These are phyloP conservation scores for Scaptomyza pallida DNA, from an alignment of 1,140 invertebrate species.

Conservation along the genomic window DNA sequence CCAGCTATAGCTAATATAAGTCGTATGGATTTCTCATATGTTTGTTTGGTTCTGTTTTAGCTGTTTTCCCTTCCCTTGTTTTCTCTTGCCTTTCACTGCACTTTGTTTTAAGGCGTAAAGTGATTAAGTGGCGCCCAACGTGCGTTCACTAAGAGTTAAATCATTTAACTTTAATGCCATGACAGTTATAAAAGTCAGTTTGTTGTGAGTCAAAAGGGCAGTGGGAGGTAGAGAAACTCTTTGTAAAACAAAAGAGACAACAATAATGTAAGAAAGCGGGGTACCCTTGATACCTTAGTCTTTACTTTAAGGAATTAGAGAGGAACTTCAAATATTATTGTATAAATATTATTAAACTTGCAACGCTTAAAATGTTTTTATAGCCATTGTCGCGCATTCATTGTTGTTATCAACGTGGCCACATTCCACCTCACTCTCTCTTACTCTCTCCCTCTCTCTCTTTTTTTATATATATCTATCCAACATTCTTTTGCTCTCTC, in stretches of 20 bases:
- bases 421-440: constrained; percentile 9
- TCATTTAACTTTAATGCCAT: too few species aligned
- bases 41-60: constrained; percentile 1
- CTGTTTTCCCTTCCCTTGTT: neutral
- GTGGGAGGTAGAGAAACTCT: neutral
- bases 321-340: constrained; percentile 17
- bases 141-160: neutral
- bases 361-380: constrained; percentile 43
- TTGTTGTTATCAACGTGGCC: constrained; percentile 53
- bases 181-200: constrained; percentile 3
- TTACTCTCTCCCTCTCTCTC: constrained; percentile 6
- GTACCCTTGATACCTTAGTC: too few species aligned
- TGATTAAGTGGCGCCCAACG: constrained; percentile 29
- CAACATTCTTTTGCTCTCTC: neutral
- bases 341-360: constrained; percentile 57
- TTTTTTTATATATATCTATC: too few species aligned
- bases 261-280: too few species aligned
- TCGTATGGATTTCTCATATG: neutral
- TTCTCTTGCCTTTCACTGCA: neutral
- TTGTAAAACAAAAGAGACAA: too few species aligned
- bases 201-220: constrained; percentile 1
- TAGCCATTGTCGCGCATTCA: constrained; percentile 43
- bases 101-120: constrained; percentile 36
- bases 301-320: too few species aligned
- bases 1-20: constrained; percentile 18